These are phyloP conservation scores for Zygothrica quintamaculata DNA, from an alignment of 2,888 invertebrate species.

Conservation along the genomic window DNA sequence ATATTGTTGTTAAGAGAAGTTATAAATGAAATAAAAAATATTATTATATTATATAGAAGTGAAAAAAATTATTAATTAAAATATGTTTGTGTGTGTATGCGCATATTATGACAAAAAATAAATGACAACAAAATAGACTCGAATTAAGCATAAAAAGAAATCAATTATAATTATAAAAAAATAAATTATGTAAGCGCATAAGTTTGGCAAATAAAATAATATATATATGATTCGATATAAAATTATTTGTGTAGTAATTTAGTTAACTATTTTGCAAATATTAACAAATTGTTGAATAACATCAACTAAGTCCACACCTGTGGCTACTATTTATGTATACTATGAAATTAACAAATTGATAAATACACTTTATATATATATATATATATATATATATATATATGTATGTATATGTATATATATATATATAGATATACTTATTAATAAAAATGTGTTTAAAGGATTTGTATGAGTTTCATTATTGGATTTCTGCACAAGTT, in stretches of 20 bases:
- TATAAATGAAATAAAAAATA: conserved; percentile 51
- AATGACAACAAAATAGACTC: conserved; percentile 39
- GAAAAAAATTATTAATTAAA: conserved; percentile 15
- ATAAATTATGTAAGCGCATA: too few species aligned
- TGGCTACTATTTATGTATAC: conserved; percentile 51
- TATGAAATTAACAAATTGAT: conserved; percentile 77
- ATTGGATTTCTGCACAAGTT: conserved; percentile 14
- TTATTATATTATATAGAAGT: too few species aligned
- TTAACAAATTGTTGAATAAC: conserved; percentile 37
- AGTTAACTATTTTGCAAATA: conserved; percentile 67
- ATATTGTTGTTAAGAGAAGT: conserved; percentile 65
- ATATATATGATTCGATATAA: conserved; percentile 53
- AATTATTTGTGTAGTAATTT: conserved; percentile 69
- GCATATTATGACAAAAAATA: conserved; percentile 7
- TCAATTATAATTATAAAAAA: conserved; percentile 20
- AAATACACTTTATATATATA: conserved; percentile 39
- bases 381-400: too few species aligned
- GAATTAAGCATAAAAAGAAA: conserved; percentile 14
- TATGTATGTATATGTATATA: conserved; percentile 18
- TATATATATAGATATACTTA: conserved; percentile 52
- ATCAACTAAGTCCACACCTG: neutral
- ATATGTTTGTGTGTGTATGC: conserved; percentile 11
- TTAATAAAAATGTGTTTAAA: conserved; percentile 77
- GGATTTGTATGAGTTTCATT: conserved; percentile 31
- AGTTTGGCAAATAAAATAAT: too few species aligned